phyloP scores from a whole-genome alignment of 2,113 vertebrate species.

The Hystrix brachyura region DNA sequence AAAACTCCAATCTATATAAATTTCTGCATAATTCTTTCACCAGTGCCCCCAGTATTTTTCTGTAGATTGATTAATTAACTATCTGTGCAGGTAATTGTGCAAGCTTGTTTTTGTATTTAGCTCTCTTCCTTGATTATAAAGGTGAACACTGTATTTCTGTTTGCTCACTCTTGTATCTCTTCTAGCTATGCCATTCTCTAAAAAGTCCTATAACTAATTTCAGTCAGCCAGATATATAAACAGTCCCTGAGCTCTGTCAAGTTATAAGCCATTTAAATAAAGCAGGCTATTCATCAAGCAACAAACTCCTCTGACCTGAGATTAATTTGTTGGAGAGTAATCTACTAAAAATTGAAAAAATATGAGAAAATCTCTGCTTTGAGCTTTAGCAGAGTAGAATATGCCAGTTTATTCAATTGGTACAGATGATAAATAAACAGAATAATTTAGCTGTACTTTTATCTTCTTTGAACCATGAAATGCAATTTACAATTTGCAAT shows the following conservation, averaged over 20 bases:
- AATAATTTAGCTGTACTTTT: conserved; percentile 86
- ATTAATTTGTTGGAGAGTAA: neutral
- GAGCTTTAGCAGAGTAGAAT: neutral
- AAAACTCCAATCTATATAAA: neutral
- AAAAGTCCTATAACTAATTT: neutral
- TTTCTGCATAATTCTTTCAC: neutral
- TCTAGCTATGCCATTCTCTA: neutral
- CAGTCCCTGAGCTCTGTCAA: neutral
- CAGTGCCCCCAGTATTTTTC: neutral
- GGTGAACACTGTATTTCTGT: neutral
- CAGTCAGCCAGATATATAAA: neutral
- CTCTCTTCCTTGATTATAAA: neutral
- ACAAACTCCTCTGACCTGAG: neutral
- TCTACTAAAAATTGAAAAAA: neutral
- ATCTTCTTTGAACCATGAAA: conserved; percentile 85
- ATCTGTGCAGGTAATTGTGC: neutral
- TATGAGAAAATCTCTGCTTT: conserved; percentile 51
- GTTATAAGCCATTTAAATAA: neutral
- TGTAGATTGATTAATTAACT: neutral
- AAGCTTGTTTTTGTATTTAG: neutral
- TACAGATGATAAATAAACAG: conserved; percentile 84
- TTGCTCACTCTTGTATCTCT: neutral
- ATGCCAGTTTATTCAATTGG: conserved; percentile 82
- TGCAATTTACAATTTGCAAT: conserved; percentile 85
- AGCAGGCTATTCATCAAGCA: neutral